These are phyloP conservation scores for Batillaria attramentaria DNA, from an alignment of 1,140 invertebrate genomes.

Conservation along the genomic window DNA sequence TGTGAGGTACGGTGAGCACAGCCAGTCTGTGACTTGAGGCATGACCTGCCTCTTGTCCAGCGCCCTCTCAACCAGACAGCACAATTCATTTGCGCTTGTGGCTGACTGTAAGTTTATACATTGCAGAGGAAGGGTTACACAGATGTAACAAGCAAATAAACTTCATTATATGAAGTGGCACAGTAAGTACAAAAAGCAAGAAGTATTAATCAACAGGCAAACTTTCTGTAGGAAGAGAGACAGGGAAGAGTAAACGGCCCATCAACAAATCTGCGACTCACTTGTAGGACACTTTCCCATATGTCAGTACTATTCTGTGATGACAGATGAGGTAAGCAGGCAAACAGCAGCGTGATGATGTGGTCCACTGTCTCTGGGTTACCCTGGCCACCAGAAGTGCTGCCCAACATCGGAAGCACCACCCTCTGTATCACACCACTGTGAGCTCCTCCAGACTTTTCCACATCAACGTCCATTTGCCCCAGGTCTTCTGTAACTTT, in stretches of 20 bases:
- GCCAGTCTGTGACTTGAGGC: slow-evolving; percentile 46
- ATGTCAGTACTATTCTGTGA: not conserved
- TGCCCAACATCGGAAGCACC: slow-evolving; percentile 44
- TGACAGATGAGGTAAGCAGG: slow-evolving; percentile 16
- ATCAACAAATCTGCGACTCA: slow-evolving; percentile 16
- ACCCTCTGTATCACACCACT: slow-evolving; percentile 11
- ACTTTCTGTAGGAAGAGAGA: not conserved
- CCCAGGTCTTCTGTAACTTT: not conserved
- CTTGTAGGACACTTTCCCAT: slow-evolving; percentile 34
- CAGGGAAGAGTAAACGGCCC: too few species aligned
- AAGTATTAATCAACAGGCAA: not conserved
- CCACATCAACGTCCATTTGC: not conserved
- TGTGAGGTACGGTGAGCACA: slow-evolving; percentile 30
- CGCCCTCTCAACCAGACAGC: slow-evolving; percentile 48
- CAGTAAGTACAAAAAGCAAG: not conserved
- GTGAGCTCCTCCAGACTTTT: too few species aligned
- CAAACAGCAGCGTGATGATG: slow-evolving; percentile 31
- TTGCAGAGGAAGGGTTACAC: too few species aligned
- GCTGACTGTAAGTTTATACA: slow-evolving; percentile 49
- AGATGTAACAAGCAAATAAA: too few species aligned
- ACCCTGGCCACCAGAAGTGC: slow-evolving; percentile 14
- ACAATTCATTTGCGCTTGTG: slow-evolving; percentile 38
- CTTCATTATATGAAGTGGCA: too few species aligned
- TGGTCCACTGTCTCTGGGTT: slow-evolving; percentile 38
- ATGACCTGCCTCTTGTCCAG: slow-evolving; percentile 33